These are phyloP conservation scores for Actinia tenebrosa DNA, from an alignment of 64 coral and sea anemone species.

Conservation along the genomic window DNA sequence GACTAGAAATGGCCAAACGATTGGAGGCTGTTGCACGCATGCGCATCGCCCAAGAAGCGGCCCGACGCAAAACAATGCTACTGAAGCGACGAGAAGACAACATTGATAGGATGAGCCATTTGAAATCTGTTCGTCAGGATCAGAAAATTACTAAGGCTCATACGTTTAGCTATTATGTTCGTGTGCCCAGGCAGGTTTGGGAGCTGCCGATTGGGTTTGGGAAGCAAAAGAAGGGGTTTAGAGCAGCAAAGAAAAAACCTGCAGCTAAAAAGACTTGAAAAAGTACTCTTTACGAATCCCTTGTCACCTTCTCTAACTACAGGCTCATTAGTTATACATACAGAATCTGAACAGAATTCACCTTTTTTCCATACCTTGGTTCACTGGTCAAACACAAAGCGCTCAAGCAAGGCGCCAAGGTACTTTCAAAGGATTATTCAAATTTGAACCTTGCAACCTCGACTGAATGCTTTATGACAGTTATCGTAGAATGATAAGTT, in stretches of 20 bases:
- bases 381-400: no score
- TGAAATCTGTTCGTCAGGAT: conserved; percentile 60
- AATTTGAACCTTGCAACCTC: no score
- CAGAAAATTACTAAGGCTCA: conserved; percentile 57
- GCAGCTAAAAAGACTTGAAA: conserved; percentile 28
- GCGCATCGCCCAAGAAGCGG: conserved; percentile 60
- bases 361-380: no score
- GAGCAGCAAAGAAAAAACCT: conserved; percentile 37
- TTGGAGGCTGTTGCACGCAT: conserved; percentile 76
- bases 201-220: conserved; percentile 70
- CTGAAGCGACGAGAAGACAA: conserved; percentile 70
- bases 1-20: conserved; percentile 69
- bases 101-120: conserved; percentile 55
- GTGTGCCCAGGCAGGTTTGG: conserved; percentile 69
- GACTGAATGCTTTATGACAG: no score
- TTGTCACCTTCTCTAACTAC: neutral
- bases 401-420: no score
- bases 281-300: neutral
- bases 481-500: no score
- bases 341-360: no score
- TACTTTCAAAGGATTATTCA: no score
- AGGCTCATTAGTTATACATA: no score
- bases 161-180: conserved; percentile 75
- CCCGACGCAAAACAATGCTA: conserved; percentile 53
- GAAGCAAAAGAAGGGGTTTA: conserved; percentile 65